phyloP scores from a whole-genome alignment of 2,113 vertebrate species.

The Lepisosteus oculatus region DNA sequence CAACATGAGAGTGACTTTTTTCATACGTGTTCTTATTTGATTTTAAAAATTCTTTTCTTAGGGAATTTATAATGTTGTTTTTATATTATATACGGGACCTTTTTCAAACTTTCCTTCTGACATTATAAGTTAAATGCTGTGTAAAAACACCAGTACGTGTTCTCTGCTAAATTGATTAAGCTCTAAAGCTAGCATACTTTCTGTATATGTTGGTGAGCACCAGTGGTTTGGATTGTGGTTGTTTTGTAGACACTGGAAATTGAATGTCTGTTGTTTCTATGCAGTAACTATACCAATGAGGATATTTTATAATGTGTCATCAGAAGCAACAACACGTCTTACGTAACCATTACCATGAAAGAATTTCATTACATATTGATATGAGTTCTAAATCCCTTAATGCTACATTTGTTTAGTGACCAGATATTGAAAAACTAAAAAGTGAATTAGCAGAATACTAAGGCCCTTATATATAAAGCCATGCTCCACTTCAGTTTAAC shows the following conservation, averaged over 20 bases:
- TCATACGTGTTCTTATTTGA: constrained; percentile 14
- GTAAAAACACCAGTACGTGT: not conserved
- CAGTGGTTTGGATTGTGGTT: not conserved
- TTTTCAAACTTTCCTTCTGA: not conserved
- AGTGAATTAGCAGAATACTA: too few relatives aligned
- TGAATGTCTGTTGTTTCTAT: not conserved
- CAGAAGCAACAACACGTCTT: too few relatives aligned
- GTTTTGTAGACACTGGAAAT: not conserved
- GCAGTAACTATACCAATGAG: not conserved
- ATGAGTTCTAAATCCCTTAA: too few relatives aligned
- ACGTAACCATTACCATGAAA: too few relatives aligned
- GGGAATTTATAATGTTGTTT: not conserved
- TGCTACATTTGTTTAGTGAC: too few relatives aligned
- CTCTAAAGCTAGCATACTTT: not conserved
- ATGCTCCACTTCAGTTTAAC: too few relatives aligned
- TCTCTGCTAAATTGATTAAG: not conserved
- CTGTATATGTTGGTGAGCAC: not conserved
- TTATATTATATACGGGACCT: not conserved
- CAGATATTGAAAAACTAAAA: too few relatives aligned
- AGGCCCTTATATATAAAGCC: too few relatives aligned
- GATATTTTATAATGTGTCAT: not conserved
- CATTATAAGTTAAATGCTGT: not conserved
- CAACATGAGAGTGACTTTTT: not conserved
- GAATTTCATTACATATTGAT: too few relatives aligned
- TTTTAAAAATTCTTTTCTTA: not conserved